These are phyloP conservation scores for Oscheius onirici DNA, from an alignment of 2,888 invertebrate species.

Conservation along the genomic window DNA sequence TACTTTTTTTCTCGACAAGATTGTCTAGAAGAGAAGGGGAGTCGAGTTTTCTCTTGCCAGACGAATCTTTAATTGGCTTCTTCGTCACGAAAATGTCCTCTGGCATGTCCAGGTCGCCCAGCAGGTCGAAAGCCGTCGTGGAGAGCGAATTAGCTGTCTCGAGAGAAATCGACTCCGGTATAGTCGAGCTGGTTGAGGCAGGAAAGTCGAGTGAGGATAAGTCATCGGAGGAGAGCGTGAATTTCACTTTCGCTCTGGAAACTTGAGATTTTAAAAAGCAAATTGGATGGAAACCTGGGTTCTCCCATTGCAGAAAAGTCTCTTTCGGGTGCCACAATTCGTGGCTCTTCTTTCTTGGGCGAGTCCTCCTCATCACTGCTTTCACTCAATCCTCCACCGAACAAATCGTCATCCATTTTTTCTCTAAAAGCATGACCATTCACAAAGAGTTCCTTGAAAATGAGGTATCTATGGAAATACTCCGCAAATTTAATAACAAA, in stretches of 20 bases:
- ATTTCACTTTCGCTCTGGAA: slow-evolving; percentile 14
- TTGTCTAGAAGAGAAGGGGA: neutral
- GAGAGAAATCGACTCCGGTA: neutral
- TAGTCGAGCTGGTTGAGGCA: neutral
- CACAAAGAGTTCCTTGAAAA: neutral
- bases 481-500: neutral
- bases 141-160: neutral
- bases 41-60: neutral
- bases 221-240: slow-evolving; percentile 13
- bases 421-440: neutral
- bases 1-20: slow-evolving; percentile 13
- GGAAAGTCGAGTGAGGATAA: slow-evolving; percentile 1
- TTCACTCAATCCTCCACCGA: slow-evolving; percentile 48
- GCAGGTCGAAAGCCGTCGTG: slow-evolving; percentile 12
- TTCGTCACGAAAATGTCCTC: neutral
- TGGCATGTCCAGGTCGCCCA: slow-evolving; percentile 26
- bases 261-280: neutral
- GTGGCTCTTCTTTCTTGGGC: neutral
- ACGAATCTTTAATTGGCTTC: neutral
- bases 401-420: slow-evolving; percentile 32
- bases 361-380: slow-evolving; percentile 37
- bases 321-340: neutral
- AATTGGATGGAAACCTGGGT: neutral
- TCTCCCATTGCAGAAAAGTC: neutral
- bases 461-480: neutral